Conservation (phyloP, 2,888 invertebrate genomes). For the Drosophila setosimentum region DNA sequence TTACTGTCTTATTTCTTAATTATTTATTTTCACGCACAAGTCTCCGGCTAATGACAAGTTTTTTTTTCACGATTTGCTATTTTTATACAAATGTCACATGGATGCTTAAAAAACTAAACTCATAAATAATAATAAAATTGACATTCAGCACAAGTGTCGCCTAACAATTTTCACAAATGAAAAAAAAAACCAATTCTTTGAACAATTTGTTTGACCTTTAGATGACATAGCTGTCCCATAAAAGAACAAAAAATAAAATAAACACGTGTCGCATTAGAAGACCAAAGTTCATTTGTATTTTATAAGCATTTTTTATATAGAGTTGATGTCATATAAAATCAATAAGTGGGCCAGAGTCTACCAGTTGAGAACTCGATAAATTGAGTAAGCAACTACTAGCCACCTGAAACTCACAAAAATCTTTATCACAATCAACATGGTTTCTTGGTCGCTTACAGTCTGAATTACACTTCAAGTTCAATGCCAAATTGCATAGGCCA, state of each 20-base stretch:
- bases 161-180: conserved; percentile 29
- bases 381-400: conserved; percentile 4
- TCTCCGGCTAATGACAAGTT: conserved; percentile 15
- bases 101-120: conserved; percentile 21
- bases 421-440: conserved; percentile 13
- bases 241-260: not conserved
- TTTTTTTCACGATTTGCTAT: conserved; percentile 19
- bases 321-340: conserved; percentile 45
- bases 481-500: conserved; percentile 56
- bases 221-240: conserved; percentile 62
- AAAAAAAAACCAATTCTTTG: conserved; percentile 18
- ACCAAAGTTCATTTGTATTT: conserved; percentile 57
- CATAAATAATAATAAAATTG: conserved; percentile 45
- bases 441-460: conserved; percentile 9
- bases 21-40: not conserved
- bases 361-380: conserved; percentile 3
- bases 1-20: not conserved
- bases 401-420: not conserved
- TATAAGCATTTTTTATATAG: conserved; percentile 14
- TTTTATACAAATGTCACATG: conserved; percentile 16
- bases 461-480: conserved; percentile 63
- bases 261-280: conserved; percentile 64
- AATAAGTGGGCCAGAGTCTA: conserved; percentile 19
- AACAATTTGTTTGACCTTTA: conserved; percentile 67
- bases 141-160: conserved; percentile 36